Percentiles rank a stretch among this genome's conserved stretches.
Evolutionary conservation across 2,797 vertebrate genomes (phyloP).

Genomic region (Acrocephalus scirpaceus): DNA sequence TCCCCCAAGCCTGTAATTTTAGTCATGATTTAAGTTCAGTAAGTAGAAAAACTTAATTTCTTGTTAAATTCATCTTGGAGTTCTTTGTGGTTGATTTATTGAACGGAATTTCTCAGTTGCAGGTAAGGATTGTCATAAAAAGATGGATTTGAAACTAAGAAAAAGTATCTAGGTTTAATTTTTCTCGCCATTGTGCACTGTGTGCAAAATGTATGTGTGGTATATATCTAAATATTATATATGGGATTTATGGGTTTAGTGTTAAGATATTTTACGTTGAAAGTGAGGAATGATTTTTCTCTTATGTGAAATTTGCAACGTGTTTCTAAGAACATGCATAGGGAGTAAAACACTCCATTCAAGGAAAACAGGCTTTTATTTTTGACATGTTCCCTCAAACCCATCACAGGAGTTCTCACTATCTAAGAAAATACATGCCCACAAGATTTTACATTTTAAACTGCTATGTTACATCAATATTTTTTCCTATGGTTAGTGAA

Average conservation of each 20-base stretch:
- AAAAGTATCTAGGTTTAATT: neutral
- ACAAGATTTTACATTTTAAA: neutral
- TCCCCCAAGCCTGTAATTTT: neutral
- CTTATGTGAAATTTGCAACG: neutral
- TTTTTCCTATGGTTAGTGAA: neutral
- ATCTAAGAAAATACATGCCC: neutral
- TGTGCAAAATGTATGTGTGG: neutral
- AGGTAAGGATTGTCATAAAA: neutral
- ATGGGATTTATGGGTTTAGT: neutral
- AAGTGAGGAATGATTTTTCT: neutral
- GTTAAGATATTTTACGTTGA: neutral
- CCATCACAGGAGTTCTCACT: neutral
- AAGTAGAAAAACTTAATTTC: neutral
- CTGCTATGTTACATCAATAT: neutral
- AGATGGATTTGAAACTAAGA: neutral
- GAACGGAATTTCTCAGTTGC: neutral
- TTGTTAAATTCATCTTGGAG: neutral
- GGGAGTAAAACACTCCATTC: neutral
- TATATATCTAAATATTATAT: neutral
- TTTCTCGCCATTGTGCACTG: neutral
- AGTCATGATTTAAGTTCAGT: neutral
- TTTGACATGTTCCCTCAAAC: neutral
- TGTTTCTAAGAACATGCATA: neutral
- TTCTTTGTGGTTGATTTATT: neutral
- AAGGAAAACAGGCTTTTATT: neutral